Evolutionary conservation across 2,797 vertebrate genomes (phyloP).

Genomic region (Thamnophis elegans): DNA sequence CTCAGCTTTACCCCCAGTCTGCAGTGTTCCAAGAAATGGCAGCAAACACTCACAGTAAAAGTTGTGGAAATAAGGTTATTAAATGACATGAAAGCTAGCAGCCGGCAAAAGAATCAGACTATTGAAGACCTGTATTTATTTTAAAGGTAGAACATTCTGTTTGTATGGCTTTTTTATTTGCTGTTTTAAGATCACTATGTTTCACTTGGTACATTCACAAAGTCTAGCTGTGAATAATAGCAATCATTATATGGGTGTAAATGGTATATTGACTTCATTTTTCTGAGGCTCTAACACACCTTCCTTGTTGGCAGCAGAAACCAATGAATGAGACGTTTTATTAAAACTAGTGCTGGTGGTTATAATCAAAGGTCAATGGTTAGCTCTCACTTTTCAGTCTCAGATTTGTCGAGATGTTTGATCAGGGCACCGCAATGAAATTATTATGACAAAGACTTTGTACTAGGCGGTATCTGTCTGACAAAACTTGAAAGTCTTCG

Average conservation of each 20-base stretch:
- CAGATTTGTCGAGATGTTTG: slow-evolving; percentile 77
- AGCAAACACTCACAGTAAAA: slow-evolving; percentile 62
- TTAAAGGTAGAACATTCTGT: slow-evolving; percentile 69
- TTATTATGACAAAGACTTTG: slow-evolving; percentile 80
- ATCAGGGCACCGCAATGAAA: slow-evolving; percentile 74
- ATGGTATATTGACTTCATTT: slow-evolving; percentile 68
- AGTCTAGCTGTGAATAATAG: slow-evolving; percentile 72
- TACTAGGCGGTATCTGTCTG: slow-evolving; percentile 77
- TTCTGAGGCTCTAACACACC: slow-evolving; percentile 69
- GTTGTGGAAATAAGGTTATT: slow-evolving; percentile 55
- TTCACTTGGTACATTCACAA: slow-evolving; percentile 68
- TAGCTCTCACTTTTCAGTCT: slow-evolving; percentile 75
- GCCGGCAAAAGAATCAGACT: slow-evolving; percentile 61
- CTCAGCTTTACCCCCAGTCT: slow-evolving; percentile 46
- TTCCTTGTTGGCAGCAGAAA: slow-evolving; percentile 73
- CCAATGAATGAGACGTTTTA: slow-evolving; percentile 75
- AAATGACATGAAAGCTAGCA: slow-evolving; percentile 66
- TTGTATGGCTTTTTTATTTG: slow-evolving; percentile 67
- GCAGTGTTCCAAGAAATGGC: slow-evolving; percentile 52
- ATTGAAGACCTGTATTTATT: slow-evolving; percentile 63
- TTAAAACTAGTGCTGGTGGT: slow-evolving; percentile 72
- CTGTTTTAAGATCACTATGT: slow-evolving; percentile 69
- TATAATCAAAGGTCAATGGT: slow-evolving; percentile 77
- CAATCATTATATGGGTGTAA: slow-evolving; percentile 73
- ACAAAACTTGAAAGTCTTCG: slow-evolving; percentile 78